These are phyloP conservation scores for Diaperis boleti DNA, from an alignment of 2,888 invertebrate species.

Conservation along the genomic window DNA sequence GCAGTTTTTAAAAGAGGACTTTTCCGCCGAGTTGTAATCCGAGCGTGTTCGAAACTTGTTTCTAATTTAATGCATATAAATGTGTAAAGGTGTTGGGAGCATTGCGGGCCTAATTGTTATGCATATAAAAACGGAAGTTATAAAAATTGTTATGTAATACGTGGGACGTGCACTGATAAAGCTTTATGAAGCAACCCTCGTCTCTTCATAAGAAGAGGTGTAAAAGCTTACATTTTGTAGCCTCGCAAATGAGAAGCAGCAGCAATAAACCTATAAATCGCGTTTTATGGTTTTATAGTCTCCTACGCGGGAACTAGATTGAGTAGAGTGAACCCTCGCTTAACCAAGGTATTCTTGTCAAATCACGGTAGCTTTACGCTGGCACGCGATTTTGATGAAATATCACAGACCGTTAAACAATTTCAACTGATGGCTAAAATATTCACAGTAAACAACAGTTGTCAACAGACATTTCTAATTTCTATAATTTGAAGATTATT, in stretches of 20 bases:
- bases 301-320: constrained; percentile 60
- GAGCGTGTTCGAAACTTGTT: background rate
- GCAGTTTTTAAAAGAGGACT: background rate
- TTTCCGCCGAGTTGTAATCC: background rate
- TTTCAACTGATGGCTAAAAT: constrained; percentile 4
- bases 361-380: constrained; percentile 47
- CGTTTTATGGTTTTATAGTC: constrained; percentile 65
- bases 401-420: constrained; percentile 8
- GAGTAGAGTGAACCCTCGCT: constrained; percentile 56
- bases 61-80: constrained; percentile 34
- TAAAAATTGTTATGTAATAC: constrained; percentile 50
- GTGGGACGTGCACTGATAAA: constrained; percentile 45
- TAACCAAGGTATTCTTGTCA: constrained; percentile 59
- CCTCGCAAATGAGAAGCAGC: constrained; percentile 55
- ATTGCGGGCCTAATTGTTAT: constrained; percentile 37
- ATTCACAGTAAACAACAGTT: background rate
- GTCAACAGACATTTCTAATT: no score
- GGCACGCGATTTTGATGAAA: constrained; percentile 28
- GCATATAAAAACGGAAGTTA: constrained; percentile 27
- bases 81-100: constrained; percentile 28
- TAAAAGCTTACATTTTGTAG: constrained; percentile 55
- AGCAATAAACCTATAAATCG: constrained; percentile 65
- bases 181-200: constrained; percentile 45
- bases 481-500: no score
- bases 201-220: constrained; percentile 48